Base-by-base conservation (phyloP, 2,888 invertebrate genomes). In the Euspilapteryx auroguttella region DNA sequence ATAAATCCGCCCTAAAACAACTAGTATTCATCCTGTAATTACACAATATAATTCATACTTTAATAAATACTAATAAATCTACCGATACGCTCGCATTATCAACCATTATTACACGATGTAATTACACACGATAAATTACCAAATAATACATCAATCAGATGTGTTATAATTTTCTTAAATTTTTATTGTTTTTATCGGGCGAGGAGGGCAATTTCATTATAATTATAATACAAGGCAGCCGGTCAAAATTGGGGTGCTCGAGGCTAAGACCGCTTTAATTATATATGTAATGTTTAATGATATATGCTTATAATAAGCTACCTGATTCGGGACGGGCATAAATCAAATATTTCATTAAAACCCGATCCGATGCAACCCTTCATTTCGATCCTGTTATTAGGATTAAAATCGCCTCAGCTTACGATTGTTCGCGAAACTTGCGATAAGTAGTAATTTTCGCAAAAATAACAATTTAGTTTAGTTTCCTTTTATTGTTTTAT, bases 281-380 rank as follows among this genome's bases (percentile, higher is more conserved):
- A 75, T 73, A 73, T 66, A 69, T 46, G 71, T 73, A 73, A 75
- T 73, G 59, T 54, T 66, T 75, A 75, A 75, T 75, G 66, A 73
- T 73, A 73, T 66, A 69, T 65, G 62, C 65, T 59, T 62, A 65
- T 75, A 71, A 73, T 75, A 75, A 73, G 75, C 73, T 75, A 75
- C 73, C 73, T 69, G 68, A 69, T 63, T 57, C 62, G 54, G 50
- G 45, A 44, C 42, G 57, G 53, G 58, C 56, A 75, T 75, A 75
- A 75, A 75, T 75, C 73, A 75, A 71, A 71, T 66, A 69, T 71
- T 75, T 73, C 73, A 75, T 75, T 75, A 75, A 71, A 71, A 62
- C 55, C 61, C 59, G 54, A 51, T 52, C 45, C 54, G 57, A 47
- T 44, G 46, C 57, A 66, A 71, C 73, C 73, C 24, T 73, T 71